Conservation (phyloP, 2,113 vertebrate genomes). For the Tyrannus savana region DNA sequence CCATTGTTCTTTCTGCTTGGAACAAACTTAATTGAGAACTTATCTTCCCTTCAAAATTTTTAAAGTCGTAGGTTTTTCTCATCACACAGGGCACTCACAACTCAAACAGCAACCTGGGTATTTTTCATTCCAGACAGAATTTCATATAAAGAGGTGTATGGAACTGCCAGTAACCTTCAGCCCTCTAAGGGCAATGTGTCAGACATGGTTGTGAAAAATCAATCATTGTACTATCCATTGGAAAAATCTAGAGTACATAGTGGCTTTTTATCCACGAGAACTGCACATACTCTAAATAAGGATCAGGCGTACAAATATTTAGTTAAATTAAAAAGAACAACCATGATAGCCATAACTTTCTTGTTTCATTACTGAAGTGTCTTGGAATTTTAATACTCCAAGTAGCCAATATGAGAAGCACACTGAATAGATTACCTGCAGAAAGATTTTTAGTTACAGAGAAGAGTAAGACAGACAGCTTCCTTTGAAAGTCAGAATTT, state of each 20-base stretch:
- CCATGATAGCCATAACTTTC: not conserved
- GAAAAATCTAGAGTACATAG: not conserved
- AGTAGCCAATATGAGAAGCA: not conserved
- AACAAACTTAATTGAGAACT: not conserved
- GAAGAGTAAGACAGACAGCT: not conserved
- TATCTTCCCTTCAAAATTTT: not conserved
- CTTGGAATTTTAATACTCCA: not conserved
- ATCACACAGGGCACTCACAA: not conserved
- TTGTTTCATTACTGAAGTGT: not conserved
- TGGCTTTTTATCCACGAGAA: not conserved
- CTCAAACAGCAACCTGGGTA: not conserved
- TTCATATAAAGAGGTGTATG: not conserved
- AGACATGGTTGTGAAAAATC: not conserved
- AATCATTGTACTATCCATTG: not conserved
- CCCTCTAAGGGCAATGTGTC: not conserved
- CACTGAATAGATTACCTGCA: not conserved
- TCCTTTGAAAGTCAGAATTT: not conserved
- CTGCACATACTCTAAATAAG: not conserved
- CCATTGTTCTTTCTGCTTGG: not conserved
- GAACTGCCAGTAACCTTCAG: not conserved
- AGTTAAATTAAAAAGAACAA: not conserved
- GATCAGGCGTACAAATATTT: not conserved
- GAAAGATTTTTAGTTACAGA: not conserved
- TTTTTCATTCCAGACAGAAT: not conserved
- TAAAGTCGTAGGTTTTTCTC: not conserved